Evolutionary conservation across 1,140 invertebrate genomes (phyloP).

Genomic region (Drosophila paulistorum): DNA sequence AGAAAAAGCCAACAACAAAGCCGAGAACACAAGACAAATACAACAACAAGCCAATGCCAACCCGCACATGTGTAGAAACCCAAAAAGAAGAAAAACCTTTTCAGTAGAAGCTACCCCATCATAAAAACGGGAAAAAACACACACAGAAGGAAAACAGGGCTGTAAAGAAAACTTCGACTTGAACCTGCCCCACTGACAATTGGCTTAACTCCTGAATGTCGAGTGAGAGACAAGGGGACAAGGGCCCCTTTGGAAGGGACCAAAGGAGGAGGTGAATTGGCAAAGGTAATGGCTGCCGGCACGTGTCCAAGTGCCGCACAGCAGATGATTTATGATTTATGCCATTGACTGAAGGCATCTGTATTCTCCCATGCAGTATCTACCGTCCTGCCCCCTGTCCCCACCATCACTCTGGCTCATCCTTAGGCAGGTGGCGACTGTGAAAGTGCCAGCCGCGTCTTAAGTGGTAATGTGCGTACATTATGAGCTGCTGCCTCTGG

Average conservation of each 20-base stretch:
- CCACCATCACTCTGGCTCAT: slow-evolving; percentile 8
- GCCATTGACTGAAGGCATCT: slow-evolving; percentile 75
- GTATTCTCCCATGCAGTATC: slow-evolving; percentile 38
- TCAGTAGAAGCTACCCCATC: slow-evolving; percentile 19
- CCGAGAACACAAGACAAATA: slow-evolving; percentile 14
- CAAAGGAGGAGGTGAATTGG: slow-evolving; percentile 8
- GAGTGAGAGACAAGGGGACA: neutral
- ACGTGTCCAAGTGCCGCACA: slow-evolving; percentile 71
- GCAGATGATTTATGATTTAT: slow-evolving; percentile 72
- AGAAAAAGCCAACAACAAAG: slow-evolving; percentile 1
- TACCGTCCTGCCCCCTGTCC: neutral
- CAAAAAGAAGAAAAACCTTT: slow-evolving; percentile 11
- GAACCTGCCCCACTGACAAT: slow-evolving; percentile 80
- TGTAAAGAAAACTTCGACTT: slow-evolving; percentile 53
- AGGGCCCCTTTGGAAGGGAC: neutral
- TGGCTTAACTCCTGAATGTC: slow-evolving; percentile 56
- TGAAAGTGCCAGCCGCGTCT: slow-evolving; percentile 32
- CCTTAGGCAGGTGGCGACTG: slow-evolving; percentile 4
- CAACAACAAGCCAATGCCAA: slow-evolving; percentile 31
- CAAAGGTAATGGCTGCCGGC: slow-evolving; percentile 60
- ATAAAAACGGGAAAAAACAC: slow-evolving; percentile 28
- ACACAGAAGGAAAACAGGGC: neutral
- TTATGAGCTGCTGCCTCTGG: slow-evolving; percentile 34
- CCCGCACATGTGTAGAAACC: slow-evolving; percentile 53
- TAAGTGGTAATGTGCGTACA: slow-evolving; percentile 60